Conservation (phyloP, 2,113 vertebrate genomes). For the Mesitornis unicolor region DNA sequence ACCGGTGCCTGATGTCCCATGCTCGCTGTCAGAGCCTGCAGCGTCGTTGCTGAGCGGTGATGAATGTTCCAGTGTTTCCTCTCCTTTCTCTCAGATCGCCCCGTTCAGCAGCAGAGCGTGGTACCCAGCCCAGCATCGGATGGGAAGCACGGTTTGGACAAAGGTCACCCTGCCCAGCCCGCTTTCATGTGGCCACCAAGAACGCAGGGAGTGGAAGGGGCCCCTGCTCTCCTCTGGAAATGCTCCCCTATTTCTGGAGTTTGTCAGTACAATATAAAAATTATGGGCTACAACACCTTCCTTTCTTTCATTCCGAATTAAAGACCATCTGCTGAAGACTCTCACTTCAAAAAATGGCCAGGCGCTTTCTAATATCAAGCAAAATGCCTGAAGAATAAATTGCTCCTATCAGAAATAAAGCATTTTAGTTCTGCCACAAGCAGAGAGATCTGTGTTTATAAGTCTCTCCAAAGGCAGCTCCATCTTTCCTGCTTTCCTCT, state of each 20-base stretch:
- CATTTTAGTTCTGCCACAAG: slow-evolving; percentile 75
- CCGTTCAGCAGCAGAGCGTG: neutral
- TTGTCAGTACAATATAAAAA: slow-evolving; percentile 46
- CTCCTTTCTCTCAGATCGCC: neutral
- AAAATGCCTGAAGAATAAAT: slow-evolving; percentile 74
- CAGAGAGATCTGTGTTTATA: slow-evolving; percentile 69
- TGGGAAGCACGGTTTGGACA: neutral
- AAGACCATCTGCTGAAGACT: slow-evolving; percentile 58
- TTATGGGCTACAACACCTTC: slow-evolving; percentile 10
- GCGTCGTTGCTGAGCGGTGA: neutral
- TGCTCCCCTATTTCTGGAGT: slow-evolving; percentile 2
- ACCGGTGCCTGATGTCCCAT: neutral
- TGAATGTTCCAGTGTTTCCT: neutral
- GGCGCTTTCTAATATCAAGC: slow-evolving; percentile 64
- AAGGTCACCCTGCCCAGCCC: neutral
- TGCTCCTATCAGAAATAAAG: slow-evolving; percentile 73
- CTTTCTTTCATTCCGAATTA: slow-evolving; percentile 62
- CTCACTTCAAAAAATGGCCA: slow-evolving; percentile 67
- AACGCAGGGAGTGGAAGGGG: neutral
- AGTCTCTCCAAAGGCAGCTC: slow-evolving; percentile 75
- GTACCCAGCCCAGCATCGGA: neutral
- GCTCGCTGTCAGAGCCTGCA: neutral
- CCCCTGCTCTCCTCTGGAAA: neutral
- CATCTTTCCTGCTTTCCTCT: slow-evolving; percentile 70
- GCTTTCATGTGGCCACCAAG: neutral